Base-by-base conservation (phyloP, 2,113 vertebrate species). In the Crypturellus undulatus region DNA sequence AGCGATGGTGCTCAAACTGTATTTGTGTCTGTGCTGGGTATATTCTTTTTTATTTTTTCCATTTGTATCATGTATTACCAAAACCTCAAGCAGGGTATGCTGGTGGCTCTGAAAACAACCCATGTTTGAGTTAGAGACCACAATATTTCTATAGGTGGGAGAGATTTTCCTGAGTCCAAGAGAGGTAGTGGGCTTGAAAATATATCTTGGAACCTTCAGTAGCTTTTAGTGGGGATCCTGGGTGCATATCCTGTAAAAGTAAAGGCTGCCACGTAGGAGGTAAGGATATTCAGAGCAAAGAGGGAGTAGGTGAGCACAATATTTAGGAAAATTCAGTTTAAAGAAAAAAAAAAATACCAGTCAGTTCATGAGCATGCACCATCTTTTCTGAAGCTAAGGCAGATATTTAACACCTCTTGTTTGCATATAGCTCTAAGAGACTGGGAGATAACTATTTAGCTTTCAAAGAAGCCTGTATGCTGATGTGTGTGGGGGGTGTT, bases 1-100 rank as follows among this genome's bases (percentile, higher is more conserved):
- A 51, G 72, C 36, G 67, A 16, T 80, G 94, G 76, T 92, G n/a
- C 62, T 96, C 93, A 63, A 34, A 54, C 13, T 49, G 73, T 81
- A 69, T 94, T 82, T 26, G 12, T 59, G 83, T 76, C 51, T 77
- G 70, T 13, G 25, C 15, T 15, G 12, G 52, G 7, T 54, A 16
- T 47, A 47, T 47, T 47, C 47, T 47, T 54, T 28, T 43, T 43
- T 16, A 43, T 43, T 43, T 28, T 28, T 26, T 28, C 10, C 26
- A 26, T 54, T 54, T 28, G 7, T 54, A 54, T 54, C 15, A 30
- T 30, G 15, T 56, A 56, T n/a, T 28, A 49, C 47, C 21, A n/a
- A 73, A 87, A 90, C 25, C 69, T 80, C 10, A 1, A 58, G 36
- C n/a, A 21, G 45, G 43, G 15, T 28, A 3, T 59, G 11, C 24